These are phyloP conservation scores for Lophius piscatorius DNA, from an alignment of 2,113 vertebrate genomes.

Conservation along the genomic window DNA sequence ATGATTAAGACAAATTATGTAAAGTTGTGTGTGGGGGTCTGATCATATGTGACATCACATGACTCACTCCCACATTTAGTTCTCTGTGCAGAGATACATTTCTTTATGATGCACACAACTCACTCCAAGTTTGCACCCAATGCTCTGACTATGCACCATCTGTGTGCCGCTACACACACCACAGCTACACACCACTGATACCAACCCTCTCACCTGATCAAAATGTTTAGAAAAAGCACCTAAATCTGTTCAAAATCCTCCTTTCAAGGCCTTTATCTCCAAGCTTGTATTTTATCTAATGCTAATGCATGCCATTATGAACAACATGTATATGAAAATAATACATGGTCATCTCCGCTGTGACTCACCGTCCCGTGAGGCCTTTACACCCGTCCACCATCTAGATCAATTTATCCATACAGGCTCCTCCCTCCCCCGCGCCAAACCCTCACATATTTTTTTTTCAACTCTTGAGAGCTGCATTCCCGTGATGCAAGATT, in stretches of 20 bases:
- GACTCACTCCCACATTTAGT: slow-evolving; percentile 33
- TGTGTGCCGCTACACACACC: slow-evolving; percentile 24
- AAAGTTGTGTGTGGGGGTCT: background rate
- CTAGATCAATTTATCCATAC: background rate
- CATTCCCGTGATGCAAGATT: slow-evolving; percentile 67
- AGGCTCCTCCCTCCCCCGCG: background rate
- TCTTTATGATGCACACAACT: slow-evolving; percentile 13
- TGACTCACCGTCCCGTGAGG: slow-evolving; percentile 55
- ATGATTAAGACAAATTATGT: background rate
- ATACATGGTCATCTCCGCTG: slow-evolving; percentile 20
- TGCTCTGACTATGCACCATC: background rate
- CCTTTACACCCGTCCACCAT: slow-evolving; percentile 7
- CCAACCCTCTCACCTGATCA: background rate
- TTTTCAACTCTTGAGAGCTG: slow-evolving; percentile 24
- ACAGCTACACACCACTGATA: slow-evolving; percentile 9
- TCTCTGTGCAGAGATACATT: slow-evolving; percentile 5
- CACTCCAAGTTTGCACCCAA: slow-evolving; percentile 15
- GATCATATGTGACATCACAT: slow-evolving; percentile 17
- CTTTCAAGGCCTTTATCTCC: too few species aligned
- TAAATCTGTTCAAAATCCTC: too few species aligned
- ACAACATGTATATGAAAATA: background rate
- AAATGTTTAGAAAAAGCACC: background rate
- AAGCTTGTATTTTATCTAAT: background rate
- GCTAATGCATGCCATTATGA: background rate
- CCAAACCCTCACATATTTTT: background rate